Conservation (phyloP, 2,113 vertebrate genomes). For the Heptranchias perlo region DNA sequence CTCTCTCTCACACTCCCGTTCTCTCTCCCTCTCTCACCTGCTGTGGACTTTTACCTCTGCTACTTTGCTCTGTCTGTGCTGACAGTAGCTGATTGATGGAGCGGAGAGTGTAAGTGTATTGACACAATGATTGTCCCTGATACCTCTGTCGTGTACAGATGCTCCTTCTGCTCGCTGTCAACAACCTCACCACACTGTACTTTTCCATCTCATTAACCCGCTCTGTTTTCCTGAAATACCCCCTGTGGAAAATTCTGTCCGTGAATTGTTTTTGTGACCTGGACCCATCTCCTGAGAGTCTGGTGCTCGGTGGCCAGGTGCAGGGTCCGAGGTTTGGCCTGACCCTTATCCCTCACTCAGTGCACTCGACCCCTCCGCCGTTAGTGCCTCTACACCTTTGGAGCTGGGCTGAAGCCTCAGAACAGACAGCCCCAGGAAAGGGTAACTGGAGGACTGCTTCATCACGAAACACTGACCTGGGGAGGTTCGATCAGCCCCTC, state of each 20-base stretch:
- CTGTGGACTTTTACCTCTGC: not conserved
- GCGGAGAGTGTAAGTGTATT: not conserved
- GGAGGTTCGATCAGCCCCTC: too few relatives aligned
- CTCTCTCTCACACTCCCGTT: not conserved
- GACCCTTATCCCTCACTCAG: too few relatives aligned
- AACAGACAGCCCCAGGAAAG: too few relatives aligned
- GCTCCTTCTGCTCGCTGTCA: not conserved
- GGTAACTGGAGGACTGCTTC: too few relatives aligned
- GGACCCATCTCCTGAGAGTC: too few relatives aligned
- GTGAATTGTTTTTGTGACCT: not conserved
- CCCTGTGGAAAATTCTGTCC: constrained; percentile 2
- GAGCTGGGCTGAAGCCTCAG: too few relatives aligned
- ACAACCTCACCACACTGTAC: not conserved
- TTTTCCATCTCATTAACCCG: not conserved
- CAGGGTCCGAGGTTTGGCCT: too few relatives aligned
- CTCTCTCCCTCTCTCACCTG: not conserved
- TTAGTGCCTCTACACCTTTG: too few relatives aligned
- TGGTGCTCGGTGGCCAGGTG: not conserved
- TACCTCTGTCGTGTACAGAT: not conserved
- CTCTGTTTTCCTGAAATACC: not conserved
- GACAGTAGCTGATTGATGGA: not conserved
- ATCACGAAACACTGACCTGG: too few relatives aligned
- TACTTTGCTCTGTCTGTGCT: too few relatives aligned
- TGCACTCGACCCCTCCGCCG: too few relatives aligned
- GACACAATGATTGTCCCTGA: not conserved